These are phyloP conservation scores for Hydrocynus forskahlii DNA, from an alignment of 2,797 vertebrate genomes.

Conservation along the genomic window DNA sequence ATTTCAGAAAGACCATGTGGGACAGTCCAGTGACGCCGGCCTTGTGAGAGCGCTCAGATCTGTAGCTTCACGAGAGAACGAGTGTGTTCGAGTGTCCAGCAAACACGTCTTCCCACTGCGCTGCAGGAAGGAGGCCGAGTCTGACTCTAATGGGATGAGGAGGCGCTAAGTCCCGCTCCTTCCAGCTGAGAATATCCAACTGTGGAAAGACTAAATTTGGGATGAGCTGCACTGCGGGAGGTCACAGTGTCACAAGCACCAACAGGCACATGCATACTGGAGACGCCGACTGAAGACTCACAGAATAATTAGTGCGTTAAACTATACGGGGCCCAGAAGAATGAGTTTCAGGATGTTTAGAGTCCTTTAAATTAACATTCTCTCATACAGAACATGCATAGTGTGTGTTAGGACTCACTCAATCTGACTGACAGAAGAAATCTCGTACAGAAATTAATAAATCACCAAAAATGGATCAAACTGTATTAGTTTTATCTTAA, in stretches of 20 bases:
- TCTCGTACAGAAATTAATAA: no score
- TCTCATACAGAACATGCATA: background rate
- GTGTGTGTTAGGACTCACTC: no score
- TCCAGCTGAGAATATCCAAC: constrained; percentile 51
- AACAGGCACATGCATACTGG: background rate
- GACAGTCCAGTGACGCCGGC: no score
- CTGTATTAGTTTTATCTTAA: no score
- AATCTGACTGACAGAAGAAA: no score
- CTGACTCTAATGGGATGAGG: constrained; percentile 4
- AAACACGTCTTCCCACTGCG: background rate
- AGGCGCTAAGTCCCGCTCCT: constrained; percentile 22
- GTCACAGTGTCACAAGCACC: constrained; percentile 4
- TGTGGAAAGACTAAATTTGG: constrained; percentile 67
- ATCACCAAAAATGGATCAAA: no score
- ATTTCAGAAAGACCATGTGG: no score
- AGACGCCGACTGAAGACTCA: background rate
- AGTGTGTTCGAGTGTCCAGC: background rate
- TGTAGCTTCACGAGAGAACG: no score
- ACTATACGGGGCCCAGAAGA: background rate
- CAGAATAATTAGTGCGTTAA: background rate
- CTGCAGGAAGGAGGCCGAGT: background rate
- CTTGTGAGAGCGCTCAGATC: no score
- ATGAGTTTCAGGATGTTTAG: background rate
- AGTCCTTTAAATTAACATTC: background rate
- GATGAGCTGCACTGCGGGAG: constrained; percentile 63